Percentiles rank a stretch among this genome's conserved stretches.
phyloP scores from a whole-genome alignment of 1,140 invertebrate species.

The Scylla paramamosain region DNA sequence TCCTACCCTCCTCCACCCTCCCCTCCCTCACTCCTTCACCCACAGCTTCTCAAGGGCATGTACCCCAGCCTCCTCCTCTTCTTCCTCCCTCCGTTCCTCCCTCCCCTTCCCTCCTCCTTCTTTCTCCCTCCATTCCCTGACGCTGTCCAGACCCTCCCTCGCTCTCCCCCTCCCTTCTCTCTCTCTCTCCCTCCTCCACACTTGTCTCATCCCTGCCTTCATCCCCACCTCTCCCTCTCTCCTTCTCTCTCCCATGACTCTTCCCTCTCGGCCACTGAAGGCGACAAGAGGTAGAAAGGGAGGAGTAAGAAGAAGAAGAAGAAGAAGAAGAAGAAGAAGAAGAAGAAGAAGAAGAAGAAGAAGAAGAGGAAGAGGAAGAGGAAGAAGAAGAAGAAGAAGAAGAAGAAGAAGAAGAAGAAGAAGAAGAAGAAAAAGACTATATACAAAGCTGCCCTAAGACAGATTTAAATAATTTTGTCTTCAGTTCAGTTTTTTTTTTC shows the following conservation, averaged over 20 bases:
- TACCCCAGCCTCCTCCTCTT: neutral
- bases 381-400: neutral
- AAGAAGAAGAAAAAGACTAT: no score
- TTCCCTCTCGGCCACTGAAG: neutral
- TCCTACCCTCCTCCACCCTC: neutral
- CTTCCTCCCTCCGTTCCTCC: neutral
- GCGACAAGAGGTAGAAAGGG: neutral
- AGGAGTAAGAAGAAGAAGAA: neutral
- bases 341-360: neutral
- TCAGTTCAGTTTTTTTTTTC: no score
- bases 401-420: no score
- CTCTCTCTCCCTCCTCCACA: neutral
- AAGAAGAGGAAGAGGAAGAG: neutral
- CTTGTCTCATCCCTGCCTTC: no score
- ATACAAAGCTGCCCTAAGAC: no score
- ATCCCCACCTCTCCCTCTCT: neutral
- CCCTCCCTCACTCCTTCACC: neutral
- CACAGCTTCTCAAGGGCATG: constrained; percentile 4
- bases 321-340: constrained; percentile 3
- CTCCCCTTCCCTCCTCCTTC: no score
- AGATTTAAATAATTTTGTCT: no score
- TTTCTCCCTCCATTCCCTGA: neutral
- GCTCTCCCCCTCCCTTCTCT: neutral
- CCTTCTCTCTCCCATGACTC: neutral
- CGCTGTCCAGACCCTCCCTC: neutral